Evolutionary conservation across 2,797 vertebrate species (phyloP).

Genomic region (Spinus pinus): DNA sequence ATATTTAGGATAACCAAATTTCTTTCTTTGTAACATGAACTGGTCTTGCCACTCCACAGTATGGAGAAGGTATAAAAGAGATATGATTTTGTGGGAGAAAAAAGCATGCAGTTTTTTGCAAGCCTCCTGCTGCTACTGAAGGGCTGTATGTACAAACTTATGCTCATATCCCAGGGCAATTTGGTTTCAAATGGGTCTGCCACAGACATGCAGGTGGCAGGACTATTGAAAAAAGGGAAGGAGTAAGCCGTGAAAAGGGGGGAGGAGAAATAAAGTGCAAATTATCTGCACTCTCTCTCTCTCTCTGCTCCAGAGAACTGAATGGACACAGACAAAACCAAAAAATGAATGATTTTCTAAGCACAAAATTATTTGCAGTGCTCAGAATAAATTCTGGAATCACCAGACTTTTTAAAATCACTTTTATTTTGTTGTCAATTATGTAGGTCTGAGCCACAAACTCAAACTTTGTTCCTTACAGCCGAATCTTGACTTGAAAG

Average conservation of each 20-base stretch:
- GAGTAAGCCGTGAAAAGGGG: neutral
- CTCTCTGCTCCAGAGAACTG: neutral
- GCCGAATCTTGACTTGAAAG: neutral
- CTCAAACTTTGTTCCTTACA: neutral
- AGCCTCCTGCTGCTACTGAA: neutral
- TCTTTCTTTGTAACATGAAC: neutral
- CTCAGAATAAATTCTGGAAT: neutral
- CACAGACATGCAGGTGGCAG: neutral
- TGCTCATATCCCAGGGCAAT: neutral
- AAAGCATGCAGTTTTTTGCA: accelerated
- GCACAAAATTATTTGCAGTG: neutral
- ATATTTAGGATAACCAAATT: neutral
- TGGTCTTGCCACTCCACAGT: neutral
- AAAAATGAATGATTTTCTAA: neutral
- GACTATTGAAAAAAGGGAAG: neutral
- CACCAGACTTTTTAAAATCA: neutral
- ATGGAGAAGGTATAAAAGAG: neutral
- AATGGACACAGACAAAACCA: neutral
- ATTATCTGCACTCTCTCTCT: neutral
- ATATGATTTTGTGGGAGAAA: neutral
- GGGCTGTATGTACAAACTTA: neutral
- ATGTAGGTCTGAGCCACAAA: neutral
- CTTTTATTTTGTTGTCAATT: neutral
- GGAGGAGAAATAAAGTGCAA: neutral
- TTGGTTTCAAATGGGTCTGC: neutral